Evolutionary conservation across 2,113 vertebrate genomes (phyloP), one percentile per base, ranked within the genome.

Genomic region (Corynorhinus townsendii): DNA sequence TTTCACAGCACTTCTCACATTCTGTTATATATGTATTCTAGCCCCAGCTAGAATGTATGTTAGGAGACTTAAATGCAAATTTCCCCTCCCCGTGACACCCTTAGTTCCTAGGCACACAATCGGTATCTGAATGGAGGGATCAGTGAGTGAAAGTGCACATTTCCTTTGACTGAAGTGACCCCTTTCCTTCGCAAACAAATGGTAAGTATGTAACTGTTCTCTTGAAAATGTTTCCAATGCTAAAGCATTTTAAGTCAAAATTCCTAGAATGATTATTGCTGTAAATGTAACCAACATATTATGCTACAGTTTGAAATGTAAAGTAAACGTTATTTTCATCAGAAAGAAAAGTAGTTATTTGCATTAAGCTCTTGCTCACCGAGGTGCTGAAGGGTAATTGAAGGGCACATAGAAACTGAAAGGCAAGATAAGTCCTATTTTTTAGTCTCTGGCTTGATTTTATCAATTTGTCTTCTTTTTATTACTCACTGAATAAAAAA

Each of bases 401-500:
- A 85, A 79, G 85, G 85, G 40, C 86, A 79, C 4, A 12, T 12
- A 56, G 86, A 89, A 35, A 8, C 19, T 43, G 73, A 91, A 94
- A 94, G 52, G 81, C 69, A 86, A 73, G 82, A 38, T 26, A 86
- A 93, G 73, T 84, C 64, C 59, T 69, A 95, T 79, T 95, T 95
- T 80, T 95, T 47, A 95, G 90, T 62, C 40, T 72, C 71, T 52
- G 77, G 64, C 80, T 97, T 94, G 85, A 90, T 93, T 92, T 56
- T 80, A 76, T 89, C 82, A 82, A 82, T 89, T 97, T 93, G 75
- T 93, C 45, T 66, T 96, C 64, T 72, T 94, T 93, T 93, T 92
- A 93, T 86, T 92, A 92, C 80, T 86, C 47, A 45, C 38, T n/a
- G 84, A 91, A 91, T 89, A 73, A 97, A 96, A 96, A 97, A 90